A percentile compares a stretch with the other conserved stretches of the same genome.
Evolutionary conservation across 53 echinoderm and acorn worm genomes (phyloP).

Genomic region (Patiria pectinifera): DNA sequence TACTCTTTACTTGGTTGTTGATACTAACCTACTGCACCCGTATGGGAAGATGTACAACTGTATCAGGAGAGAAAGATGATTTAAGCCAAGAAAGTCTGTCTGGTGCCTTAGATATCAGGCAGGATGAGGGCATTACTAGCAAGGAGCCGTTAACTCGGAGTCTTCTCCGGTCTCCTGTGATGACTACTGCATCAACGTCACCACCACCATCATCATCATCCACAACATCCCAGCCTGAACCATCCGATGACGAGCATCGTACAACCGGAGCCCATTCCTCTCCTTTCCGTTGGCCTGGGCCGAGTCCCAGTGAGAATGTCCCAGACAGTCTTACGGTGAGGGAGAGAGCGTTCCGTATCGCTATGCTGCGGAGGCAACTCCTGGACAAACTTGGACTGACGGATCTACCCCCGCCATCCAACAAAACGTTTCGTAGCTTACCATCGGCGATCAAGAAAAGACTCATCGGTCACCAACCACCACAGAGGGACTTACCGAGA

Average conservation of each 20-base stretch:
- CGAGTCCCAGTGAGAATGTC: background rate
- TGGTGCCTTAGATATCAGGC: background rate
- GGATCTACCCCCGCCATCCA: background rate
- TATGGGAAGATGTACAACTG: background rate
- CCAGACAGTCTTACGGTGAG: constrained; percentile 8
- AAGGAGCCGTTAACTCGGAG: background rate
- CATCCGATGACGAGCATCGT: background rate
- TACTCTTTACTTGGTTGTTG: background rate
- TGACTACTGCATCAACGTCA: background rate
- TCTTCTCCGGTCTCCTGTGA: background rate
- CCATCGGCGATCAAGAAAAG: constrained; percentile 33
- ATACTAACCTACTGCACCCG: background rate
- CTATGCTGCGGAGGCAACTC: constrained; percentile 31
- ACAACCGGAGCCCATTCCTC: background rate
- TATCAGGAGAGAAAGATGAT: background rate
- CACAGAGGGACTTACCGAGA: constrained; percentile 15
- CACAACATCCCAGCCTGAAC: background rate
- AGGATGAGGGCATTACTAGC: too few species aligned
- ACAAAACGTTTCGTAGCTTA: background rate
- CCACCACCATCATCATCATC: background rate
- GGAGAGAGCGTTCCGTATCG: constrained; percentile 27
- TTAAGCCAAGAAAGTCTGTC: background rate
- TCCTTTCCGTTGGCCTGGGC: background rate
- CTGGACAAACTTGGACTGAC: constrained; percentile 24
- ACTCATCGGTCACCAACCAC: background rate